Evolutionary conservation across 1,140 invertebrate genomes (phyloP).

Genomic region (Atopsyche davidsoni): DNA sequence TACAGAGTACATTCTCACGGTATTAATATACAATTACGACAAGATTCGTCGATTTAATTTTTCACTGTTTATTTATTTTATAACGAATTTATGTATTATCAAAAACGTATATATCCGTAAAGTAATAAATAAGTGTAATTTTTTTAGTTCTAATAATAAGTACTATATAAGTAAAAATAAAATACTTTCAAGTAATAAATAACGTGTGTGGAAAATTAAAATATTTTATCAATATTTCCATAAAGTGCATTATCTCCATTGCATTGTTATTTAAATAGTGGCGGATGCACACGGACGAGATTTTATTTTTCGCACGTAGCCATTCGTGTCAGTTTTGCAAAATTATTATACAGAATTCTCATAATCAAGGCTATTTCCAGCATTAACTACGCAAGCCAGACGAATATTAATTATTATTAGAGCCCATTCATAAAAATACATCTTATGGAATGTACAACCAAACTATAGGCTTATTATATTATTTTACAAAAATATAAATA

Average conservation of each 20-base stretch:
- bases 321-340: background rate
- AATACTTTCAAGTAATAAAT: background rate
- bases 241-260: background rate
- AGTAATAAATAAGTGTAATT: background rate
- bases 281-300: too few relatives aligned
- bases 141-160: background rate
- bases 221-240: constrained; percentile 1
- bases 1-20: too few relatives aligned
- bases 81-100: too few relatives aligned
- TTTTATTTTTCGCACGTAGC: background rate
- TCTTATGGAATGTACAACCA: too few relatives aligned
- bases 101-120: too few relatives aligned
- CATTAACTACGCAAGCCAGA: constrained; percentile 1
- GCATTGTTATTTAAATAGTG: background rate
- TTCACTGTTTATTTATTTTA: too few relatives aligned
- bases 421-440: too few relatives aligned
- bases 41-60: too few relatives aligned
- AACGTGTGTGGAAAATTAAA: background rate
- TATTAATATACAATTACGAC: too few relatives aligned
- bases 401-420: constrained; percentile 3
- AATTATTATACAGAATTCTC: background rate
- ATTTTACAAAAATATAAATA: too few relatives aligned
- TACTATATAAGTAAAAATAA: background rate
- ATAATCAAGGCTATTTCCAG: constrained; percentile 1
- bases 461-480: too few relatives aligned